Base-by-base conservation (phyloP, 1,140 invertebrate genomes). In the Argopecten irradians region DNA sequence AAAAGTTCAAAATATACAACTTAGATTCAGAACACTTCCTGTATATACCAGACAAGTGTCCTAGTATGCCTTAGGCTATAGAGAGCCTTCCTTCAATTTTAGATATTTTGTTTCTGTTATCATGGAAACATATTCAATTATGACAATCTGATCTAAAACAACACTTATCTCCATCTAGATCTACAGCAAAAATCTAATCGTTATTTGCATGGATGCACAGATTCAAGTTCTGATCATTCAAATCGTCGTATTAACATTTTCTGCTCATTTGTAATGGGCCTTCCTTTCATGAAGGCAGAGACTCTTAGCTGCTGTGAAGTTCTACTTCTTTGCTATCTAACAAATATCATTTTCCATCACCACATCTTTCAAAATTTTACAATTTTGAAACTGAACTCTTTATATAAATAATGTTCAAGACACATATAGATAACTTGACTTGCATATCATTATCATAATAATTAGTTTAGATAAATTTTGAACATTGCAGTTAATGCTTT, bases 141-240 rank as follows among this genome's bases (percentile, higher is more conserved):
- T n/a, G n/a, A n/a, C n/a, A n/a, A n/a, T n/a, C n/a, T n/a, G n/a
- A n/a, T n/a, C n/a, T n/a, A n/a, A n/a, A n/a, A n/a, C n/a, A n/a
- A n/a, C n/a, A n/a, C n/a, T n/a, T n/a, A n/a, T n/a, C n/a, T n/a
- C n/a, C n/a, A n/a, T n/a, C n/a, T n/a, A n/a, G n/a, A n/a, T n/a
- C n/a, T n/a, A n/a, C 88, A 86, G 71, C 88, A 90, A 90, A 92
- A 91, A 92, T 91, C 89, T 87, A 90, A 92, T 92, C 87, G 34
- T 85, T 83, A n/a, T 89, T 87, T 84, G 92, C 92, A 85, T 91
- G 90, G 90, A 33, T 85, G 88, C 89, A 86, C 88, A 87, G 87
- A 88, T 88, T 89, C 83, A 88, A 89, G 83, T 87, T 71, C 43
- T 92, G 89, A 89, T 84, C 88, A 89, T 82, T 43, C 82, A 86